A percentile compares a stretch with the other conserved stretches of the same genome.
phyloP scores from a whole-genome alignment of 2,113 vertebrate genomes.

The Psammodynastes pulverulentus region DNA sequence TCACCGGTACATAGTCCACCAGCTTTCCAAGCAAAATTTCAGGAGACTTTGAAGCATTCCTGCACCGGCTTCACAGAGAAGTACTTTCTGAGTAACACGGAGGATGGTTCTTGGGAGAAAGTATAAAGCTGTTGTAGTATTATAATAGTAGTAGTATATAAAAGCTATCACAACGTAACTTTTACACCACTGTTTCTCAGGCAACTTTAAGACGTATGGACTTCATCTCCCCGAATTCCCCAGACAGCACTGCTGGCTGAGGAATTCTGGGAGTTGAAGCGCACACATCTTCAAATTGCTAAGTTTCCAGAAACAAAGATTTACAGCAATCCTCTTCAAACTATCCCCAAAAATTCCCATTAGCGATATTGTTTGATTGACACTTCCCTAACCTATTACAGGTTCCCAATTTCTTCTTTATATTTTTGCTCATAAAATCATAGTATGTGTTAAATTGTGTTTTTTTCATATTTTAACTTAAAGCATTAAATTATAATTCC shows the following conservation, averaged over 20 bases:
- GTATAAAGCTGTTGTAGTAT: neutral
- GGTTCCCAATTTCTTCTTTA: neutral
- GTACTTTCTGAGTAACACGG: neutral
- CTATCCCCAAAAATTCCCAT: neutral
- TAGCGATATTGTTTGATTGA: neutral
- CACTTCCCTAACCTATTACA: neutral
- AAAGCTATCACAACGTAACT: neutral
- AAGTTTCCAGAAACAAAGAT: neutral
- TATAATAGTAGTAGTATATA: neutral
- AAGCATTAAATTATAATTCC: neutral
- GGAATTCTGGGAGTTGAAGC: neutral
- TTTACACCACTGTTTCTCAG: too few relatives aligned
- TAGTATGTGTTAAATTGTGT: neutral
- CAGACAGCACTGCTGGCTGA: too few relatives aligned
- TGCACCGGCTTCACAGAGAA: neutral
- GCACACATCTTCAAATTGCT: neutral
- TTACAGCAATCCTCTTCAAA: neutral
- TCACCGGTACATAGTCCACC: neutral
- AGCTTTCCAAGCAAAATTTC: neutral
- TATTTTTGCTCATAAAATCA: neutral
- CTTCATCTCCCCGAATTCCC: too few relatives aligned
- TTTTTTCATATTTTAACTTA: neutral
- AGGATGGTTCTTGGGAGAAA: neutral
- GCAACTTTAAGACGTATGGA: too few relatives aligned
- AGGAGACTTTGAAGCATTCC: neutral